Conservation (phyloP, 2,888 invertebrate species). For the Acleris cristana region DNA sequence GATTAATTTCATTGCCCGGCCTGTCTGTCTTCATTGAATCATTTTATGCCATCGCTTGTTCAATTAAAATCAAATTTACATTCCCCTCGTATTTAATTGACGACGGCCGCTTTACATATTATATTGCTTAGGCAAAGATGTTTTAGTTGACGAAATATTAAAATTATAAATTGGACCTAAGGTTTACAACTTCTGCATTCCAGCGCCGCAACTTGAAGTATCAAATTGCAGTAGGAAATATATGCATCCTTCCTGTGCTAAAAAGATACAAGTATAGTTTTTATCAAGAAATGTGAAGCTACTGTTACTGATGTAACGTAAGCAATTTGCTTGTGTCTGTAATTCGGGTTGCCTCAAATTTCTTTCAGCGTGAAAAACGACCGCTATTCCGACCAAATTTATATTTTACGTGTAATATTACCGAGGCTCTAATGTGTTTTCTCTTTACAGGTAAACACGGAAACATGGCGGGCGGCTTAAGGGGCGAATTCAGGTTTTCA, state of each 20-base stretch:
- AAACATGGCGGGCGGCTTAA: conserved; percentile 20
- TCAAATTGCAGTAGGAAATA: neutral
- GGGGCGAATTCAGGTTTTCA: conserved; percentile 17
- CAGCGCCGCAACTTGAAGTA: neutral
- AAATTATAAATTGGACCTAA: conserved; percentile 19
- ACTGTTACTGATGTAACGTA: conserved; percentile 16
- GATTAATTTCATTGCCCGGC: conserved; percentile 57
- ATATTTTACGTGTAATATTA: conserved; percentile 37
- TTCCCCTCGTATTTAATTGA: conserved; percentile 55
- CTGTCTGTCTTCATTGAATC: conserved; percentile 63
- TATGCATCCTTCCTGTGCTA: neutral
- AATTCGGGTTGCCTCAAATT: conserved; percentile 29
- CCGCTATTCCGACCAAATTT: conserved; percentile 29
- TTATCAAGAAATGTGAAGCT: neutral
- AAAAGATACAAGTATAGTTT: neutral
- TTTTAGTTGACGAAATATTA: conserved; percentile 16
- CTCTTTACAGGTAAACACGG: conserved; percentile 34
- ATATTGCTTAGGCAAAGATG: conserved; percentile 37
- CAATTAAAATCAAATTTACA: conserved; percentile 76
- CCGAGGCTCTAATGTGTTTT: conserved; percentile 36
- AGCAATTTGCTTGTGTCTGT: conserved; percentile 33
- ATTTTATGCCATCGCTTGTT: conserved; percentile 63
- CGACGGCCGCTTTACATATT: conserved; percentile 51
- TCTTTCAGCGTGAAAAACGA: conserved; percentile 22
- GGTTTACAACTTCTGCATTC: conserved; percentile 15